phyloP scores from a whole-genome alignment of 2,888 invertebrate genomes.

The Synanthedon tipuliformis region DNA sequence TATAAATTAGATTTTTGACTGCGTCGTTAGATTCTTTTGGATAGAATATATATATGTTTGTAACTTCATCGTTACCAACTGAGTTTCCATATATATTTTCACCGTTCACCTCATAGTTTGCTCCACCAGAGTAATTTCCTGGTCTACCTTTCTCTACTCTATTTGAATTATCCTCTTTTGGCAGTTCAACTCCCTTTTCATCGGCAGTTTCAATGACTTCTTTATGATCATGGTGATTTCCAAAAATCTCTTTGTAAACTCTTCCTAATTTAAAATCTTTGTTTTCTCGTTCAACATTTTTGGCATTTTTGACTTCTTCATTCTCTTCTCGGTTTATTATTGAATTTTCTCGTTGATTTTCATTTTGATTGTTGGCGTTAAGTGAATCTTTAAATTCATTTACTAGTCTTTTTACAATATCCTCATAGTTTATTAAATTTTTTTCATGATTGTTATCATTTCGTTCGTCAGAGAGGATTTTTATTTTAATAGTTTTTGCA shows the following conservation, averaged over 20 bases:
- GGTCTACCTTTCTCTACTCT: not conserved
- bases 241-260: no score
- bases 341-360: no score
- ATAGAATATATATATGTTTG: slow-evolving; percentile 40
- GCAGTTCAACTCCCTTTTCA: no score
- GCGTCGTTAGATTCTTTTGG: slow-evolving; percentile 12
- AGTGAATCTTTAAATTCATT: no score
- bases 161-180: no score
- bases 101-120: slow-evolving; percentile 4
- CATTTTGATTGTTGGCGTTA: no score
- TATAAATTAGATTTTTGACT: slow-evolving; percentile 10
- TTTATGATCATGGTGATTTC: no score
- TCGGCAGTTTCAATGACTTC: no score
- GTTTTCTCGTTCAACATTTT: not conserved
- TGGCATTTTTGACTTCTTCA: not conserved
- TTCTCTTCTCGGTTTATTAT: no score
- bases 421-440: not conserved
- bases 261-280: not conserved
- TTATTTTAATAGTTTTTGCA: not conserved
- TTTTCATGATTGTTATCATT: not conserved
- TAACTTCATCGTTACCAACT: slow-evolving; percentile 32
- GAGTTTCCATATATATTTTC: slow-evolving; percentile 29
- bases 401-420: not conserved
- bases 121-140: slow-evolving; percentile 2
- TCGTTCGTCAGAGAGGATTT: not conserved